Evolutionary conservation across 2,113 vertebrate genomes (phyloP), one percentile per base, ranked within the genome.

Genomic region (Baryphthengus martii): DNA sequence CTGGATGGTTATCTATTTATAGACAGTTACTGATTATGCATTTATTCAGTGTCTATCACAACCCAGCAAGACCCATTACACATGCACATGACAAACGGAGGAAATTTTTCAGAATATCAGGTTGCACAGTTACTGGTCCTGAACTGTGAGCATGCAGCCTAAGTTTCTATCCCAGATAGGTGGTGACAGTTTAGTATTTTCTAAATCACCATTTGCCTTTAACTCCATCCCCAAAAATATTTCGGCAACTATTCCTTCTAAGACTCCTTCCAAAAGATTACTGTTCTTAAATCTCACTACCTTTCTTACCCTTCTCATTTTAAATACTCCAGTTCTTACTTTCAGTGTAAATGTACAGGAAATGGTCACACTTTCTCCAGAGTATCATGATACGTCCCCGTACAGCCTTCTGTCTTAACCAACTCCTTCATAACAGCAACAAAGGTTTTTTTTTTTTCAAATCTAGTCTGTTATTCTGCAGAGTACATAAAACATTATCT

Each of bases 131-230:
- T 67, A 45, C 35, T 71, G 55, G 58, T 63, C 24, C n/a, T 8
- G 13, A 49, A 28, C 62, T 16, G 17, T 0, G 2, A 21, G 9
- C 28, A 55, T 3, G 25, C 0, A 67, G 39, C 25, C 8, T 25
- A 68, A 6, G 2, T 47, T 85, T 63, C 84, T 44, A 40, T 14
- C 24, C 12, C 19, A 56, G 47, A 13, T 11, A 37, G 25, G 20
- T 28, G 10, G 17, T 39, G 21, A 75, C 2, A 71, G 24, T 11
- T 39, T 40, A 56, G 4, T 45, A 59, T 70, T 72, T 89, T 55
- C 59, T 73, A 67, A 71, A 44, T 75, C 20, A 72, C 24, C 0
- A 67, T 14, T 50, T 92, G 37, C 13, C 24, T 88, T 92, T 67
- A 84, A 71, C 7, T 3, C 17, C 39, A 76, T 7, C 14, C 6